Base-by-base conservation (phyloP, 2,888 invertebrate species). In the Mamestra brassicae region DNA sequence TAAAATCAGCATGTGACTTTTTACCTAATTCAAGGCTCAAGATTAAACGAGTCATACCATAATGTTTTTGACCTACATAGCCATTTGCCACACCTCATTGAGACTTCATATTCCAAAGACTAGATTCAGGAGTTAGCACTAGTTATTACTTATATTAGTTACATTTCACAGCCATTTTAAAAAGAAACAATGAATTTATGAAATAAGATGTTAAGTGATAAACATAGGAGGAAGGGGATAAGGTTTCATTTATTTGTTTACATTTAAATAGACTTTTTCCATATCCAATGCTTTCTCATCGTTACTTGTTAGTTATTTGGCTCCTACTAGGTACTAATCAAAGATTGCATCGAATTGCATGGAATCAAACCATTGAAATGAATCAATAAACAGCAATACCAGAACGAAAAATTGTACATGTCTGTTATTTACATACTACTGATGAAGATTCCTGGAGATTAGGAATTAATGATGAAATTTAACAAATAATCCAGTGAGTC, bases 401-500 rank as follows among this genome's bases (percentile, higher is more conserved):
- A 42, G 2, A 36, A 7, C 36, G 17, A 0, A 55, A 42, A 78
- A 73, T 55, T 34, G 0, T 3, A 63, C 38, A 11, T 47, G 8
- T 2, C 38, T 26, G 34, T 26, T 10, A 50, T 13, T 13, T 52
- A 52, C 13, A 36, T 26, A 52, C 1, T 11, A 13, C 1, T 10
- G 4, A 8, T 11, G 1, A 0, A n/a, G 2, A 34, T 67, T n/a
- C 63, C 7, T 34, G 13, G 3, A 61, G 11, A 42, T 52, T 47
- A 38, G 1, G 36, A 38, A 36, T 52, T 26, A 54, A 5, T 50
- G 26, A 47, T 58, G 17, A 66, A 66, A 71, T 61, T 63, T 3
- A 64, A 6, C 47, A 36, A 76, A 62, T 64, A 78, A 78, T 85
- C 86, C 17, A 85, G 86, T 85, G 85, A 87, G 88, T 88, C 89